These are phyloP conservation scores for Oscheius sp. DNA, from an alignment of 2,888 invertebrate species.

Conservation along the genomic window DNA sequence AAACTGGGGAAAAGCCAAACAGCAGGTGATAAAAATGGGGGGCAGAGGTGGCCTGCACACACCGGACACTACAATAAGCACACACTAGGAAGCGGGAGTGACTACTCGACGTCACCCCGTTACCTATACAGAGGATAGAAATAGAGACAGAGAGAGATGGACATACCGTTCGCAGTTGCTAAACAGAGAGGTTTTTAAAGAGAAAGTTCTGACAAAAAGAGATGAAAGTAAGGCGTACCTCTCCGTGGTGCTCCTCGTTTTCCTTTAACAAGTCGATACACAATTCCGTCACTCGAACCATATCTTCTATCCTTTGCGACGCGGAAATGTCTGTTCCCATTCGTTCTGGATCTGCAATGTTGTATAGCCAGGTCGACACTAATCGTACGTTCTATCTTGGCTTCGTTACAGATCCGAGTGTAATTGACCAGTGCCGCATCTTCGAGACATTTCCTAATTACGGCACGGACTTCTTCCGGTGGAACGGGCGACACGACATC, in stretches of 20 bases:
- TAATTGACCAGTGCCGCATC: conserved; percentile 98
- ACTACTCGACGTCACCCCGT: not conserved
- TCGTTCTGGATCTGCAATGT: conserved; percentile 62
- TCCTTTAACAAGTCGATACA: conserved; percentile 98
- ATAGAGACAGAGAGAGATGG: conserved; percentile 18
- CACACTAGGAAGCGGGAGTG: not conserved
- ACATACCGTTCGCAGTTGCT: conserved; percentile 36
- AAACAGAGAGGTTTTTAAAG: conserved; percentile 9
- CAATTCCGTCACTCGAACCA: conserved; percentile 94
- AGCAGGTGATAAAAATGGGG: not conserved
- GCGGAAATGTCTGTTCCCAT: conserved; percentile 73
- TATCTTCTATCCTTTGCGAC: conserved; percentile 83
- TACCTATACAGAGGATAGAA: conserved; percentile 21
- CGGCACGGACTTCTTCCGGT: conserved; percentile 90
- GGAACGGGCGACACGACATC: conserved; percentile 97
- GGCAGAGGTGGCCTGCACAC: not conserved
- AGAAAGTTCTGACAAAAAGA: not conserved
- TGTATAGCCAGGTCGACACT: conserved; percentile 7
- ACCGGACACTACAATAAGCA: not conserved
- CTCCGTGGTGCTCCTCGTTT: conserved; percentile 99
- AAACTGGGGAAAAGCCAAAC: conserved; percentile 1
- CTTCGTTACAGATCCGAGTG: conserved; percentile 92
- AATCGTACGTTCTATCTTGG: conserved; percentile 91
- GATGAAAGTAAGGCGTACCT: conserved; percentile 80
- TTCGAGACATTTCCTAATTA: conserved; percentile 96